Conservation (phyloP, 2,888 invertebrate species). For the Bombylius discolor region DNA sequence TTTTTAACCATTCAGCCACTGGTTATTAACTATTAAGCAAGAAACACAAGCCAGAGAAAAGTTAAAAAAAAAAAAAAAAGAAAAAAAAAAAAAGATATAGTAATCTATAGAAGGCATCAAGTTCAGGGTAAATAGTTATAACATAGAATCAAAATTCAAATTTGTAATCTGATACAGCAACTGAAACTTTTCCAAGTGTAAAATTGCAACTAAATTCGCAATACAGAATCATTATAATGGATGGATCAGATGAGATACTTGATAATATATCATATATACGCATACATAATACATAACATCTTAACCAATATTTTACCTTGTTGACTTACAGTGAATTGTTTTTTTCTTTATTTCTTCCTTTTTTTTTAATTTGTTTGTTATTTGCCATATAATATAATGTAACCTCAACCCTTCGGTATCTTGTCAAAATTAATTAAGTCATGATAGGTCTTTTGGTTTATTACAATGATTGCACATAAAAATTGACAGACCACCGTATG, state of each 20-base stretch:
- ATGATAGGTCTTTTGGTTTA: neutral
- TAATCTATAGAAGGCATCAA: neutral
- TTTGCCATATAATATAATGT: neutral
- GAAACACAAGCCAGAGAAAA: too few species aligned
- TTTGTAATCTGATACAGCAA: conserved; percentile 12
- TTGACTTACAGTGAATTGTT: too few species aligned
- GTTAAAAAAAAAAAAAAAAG: neutral
- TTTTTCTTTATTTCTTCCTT: too few species aligned
- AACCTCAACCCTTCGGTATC: neutral
- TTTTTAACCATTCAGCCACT: too few species aligned
- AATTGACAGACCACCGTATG: too few species aligned
- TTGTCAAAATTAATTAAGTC: neutral
- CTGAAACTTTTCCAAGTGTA: conserved; percentile 12
- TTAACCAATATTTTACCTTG: too few species aligned
- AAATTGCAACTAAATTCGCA: conserved; percentile 12
- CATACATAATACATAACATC: too few species aligned
- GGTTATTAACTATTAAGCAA: too few species aligned
- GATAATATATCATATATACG: too few species aligned
- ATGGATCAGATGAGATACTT: too few species aligned
- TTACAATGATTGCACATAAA: too few species aligned
- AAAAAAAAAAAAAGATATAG: neutral
- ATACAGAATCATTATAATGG: neutral
- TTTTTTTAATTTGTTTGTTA: too few species aligned
- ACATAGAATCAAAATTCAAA: neutral
- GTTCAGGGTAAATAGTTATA: neutral